A percentile compares a stretch with the other conserved stretches of the same genome.
These are phyloP conservation scores for Coregonus sp. DNA, from an alignment of 2,797 vertebrate species.

Conservation along the genomic window DNA sequence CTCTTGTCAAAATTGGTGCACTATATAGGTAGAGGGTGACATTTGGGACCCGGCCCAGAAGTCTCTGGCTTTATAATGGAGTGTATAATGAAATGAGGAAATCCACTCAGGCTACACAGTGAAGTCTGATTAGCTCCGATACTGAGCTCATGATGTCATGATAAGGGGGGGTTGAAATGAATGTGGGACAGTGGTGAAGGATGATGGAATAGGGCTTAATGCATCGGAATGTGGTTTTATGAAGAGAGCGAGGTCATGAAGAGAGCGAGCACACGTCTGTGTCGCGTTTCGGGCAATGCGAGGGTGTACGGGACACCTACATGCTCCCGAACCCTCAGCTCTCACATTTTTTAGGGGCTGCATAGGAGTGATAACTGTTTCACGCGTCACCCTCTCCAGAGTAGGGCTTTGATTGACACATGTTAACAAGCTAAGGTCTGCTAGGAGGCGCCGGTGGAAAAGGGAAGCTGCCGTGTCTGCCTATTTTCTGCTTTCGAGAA, in stretches of 20 bases:
- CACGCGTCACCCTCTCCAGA: conserved; percentile 55
- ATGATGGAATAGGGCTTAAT: conserved; percentile 31
- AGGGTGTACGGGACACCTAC: conserved; percentile 6
- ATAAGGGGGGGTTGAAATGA: conserved; percentile 57
- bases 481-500: conserved; percentile 8
- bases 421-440: conserved; percentile 74
- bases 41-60: conserved; percentile 20
- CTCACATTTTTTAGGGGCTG: conserved; percentile 27
- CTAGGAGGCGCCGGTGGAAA: conserved; percentile 52
- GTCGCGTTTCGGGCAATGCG: not conserved
- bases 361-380: conserved; percentile 57
- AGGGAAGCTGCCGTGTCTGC: conserved; percentile 54
- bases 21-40: not conserved
- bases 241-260: conserved; percentile 52
- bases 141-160: conserved; percentile 35
- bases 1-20: not conserved
- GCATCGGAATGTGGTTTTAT: conserved; percentile 66
- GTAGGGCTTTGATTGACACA: conserved; percentile 71
- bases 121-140: conserved; percentile 34
- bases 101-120: conserved; percentile 41
- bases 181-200: conserved; percentile 45
- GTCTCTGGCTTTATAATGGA: conserved; percentile 58
- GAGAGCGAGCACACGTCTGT: not conserved
- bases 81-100: conserved; percentile 71
- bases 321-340: not conserved